Base-by-base conservation (phyloP, 2,888 invertebrate species). In the Eupithecia abbreviata region DNA sequence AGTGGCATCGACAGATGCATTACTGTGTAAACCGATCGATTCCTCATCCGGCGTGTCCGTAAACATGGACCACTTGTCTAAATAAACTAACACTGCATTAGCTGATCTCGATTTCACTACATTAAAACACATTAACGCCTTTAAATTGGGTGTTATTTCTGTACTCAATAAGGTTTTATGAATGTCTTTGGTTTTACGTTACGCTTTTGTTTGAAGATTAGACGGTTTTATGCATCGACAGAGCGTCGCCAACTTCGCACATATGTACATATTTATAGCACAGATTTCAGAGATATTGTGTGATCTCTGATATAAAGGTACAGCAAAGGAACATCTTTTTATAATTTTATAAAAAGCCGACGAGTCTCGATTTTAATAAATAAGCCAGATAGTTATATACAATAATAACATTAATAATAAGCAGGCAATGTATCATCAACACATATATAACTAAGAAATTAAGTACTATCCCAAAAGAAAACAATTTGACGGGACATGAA, bases 31-130 rank as follows among this genome's bases (percentile, higher is more conserved):
- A 92, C 93, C 90, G 94, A 95, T 94, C 94, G 93, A 94, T 93
- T 92, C 87, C 89, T 92, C 92, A 93, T 93, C 93, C 93, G 94
- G 92, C 93, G 91, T 87, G 88, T 88, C 86, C 86, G 74, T 94
- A 95, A 95, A 95, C 95, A 95, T 90, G 89, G 90, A 93, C 93
- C 95, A 93, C 94, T 95, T 95, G 95, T 94, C 91, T 90, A 94
- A 94, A 94, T 93, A 94, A 94, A 94, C 94, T 87, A 89, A 86
- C 85, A 85, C 87, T 90, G 93, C 94, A 95, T 95, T 94, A 95
- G 93, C 92, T 88, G 90, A 87, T 93, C 93, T 93, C 94, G 92
- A 92, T 94, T 93, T 90, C 93, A 94, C 91, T 91, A 92, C 93
- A 93, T 94, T 93, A 93, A 92, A 93, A 93, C 93, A 91, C 94